Evolutionary conservation across 2,888 invertebrate species (phyloP).

Genomic region (Philereme transversata): DNA sequence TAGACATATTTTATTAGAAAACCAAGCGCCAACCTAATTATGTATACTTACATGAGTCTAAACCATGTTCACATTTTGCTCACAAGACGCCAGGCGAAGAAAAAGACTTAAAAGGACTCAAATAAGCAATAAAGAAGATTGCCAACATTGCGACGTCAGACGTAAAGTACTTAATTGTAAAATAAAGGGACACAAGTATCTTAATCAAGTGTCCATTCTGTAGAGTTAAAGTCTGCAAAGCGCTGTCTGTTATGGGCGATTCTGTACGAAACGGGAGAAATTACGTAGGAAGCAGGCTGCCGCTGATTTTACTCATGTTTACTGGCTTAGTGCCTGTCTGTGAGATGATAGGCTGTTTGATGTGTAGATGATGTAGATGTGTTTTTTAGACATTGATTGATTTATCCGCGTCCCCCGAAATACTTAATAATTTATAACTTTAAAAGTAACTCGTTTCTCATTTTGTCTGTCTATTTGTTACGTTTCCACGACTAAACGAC

Average conservation of each 20-base stretch:
- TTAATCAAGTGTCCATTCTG: conserved; percentile 80
- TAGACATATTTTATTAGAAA: too few relatives aligned
- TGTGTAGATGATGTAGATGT: too few relatives aligned
- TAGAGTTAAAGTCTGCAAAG: conserved; percentile 58
- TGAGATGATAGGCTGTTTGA: too few relatives aligned
- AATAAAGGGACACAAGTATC: conserved; percentile 80
- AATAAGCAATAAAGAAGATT: conserved; percentile 73
- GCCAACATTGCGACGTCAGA: conserved; percentile 64
- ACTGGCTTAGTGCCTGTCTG: neutral
- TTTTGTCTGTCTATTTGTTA: too few relatives aligned
- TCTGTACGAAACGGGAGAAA: conserved; percentile 66
- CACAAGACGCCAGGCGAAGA: conserved; percentile 3
- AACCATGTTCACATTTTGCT: neutral
- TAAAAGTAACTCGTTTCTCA: too few relatives aligned
- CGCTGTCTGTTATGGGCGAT: conserved; percentile 65
- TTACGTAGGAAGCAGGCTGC: conserved; percentile 35
- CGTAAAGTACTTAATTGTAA: conserved; percentile 62
- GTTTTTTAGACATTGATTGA: too few relatives aligned
- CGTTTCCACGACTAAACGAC: too few relatives aligned
- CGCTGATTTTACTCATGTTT: conserved; percentile 14
- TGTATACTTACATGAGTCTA: too few relatives aligned
- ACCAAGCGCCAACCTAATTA: too few relatives aligned
- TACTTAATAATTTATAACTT: too few relatives aligned
- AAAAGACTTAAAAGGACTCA: conserved; percentile 28
- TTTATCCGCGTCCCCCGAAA: too few relatives aligned